Conservation (phyloP, 1,140 invertebrate genomes). For the Eupristina koningsbergeri region DNA sequence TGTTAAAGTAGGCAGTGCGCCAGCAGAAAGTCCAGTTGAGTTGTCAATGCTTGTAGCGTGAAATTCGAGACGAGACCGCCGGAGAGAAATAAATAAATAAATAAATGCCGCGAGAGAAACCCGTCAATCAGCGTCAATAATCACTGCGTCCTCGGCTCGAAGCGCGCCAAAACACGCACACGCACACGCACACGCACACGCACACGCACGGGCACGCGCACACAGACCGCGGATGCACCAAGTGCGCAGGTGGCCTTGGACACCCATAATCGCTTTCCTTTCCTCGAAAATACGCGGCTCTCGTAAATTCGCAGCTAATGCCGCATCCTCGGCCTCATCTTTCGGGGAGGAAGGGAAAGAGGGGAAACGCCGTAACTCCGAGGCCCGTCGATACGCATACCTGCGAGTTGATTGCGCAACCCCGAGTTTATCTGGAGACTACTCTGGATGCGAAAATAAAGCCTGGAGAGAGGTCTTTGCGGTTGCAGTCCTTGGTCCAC, state of each 20-base stretch:
- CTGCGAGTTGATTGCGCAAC: too few relatives aligned
- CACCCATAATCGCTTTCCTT: slow-evolving; percentile 12
- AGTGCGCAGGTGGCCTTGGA: background rate
- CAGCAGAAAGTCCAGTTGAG: too few relatives aligned
- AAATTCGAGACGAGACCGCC: too few relatives aligned
- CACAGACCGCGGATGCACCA: background rate
- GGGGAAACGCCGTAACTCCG: background rate
- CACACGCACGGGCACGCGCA: background rate
- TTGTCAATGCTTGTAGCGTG: too few relatives aligned
- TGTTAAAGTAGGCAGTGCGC: too few relatives aligned
- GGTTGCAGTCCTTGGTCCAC: too few relatives aligned
- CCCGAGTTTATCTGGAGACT: too few relatives aligned
- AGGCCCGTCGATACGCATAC: background rate
- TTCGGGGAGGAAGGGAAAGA: background rate
- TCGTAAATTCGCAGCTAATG: slow-evolving; percentile 31
- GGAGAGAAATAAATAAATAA: too few relatives aligned
- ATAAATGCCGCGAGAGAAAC: background rate
- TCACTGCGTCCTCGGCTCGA: slow-evolving; percentile 9
- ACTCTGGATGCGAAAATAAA: slow-evolving; percentile 8
- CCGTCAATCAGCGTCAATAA: slow-evolving; percentile 24
- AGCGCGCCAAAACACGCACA: background rate
- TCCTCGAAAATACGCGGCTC: background rate
- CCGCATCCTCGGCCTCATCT: slow-evolving; percentile 14
- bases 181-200: background rate
- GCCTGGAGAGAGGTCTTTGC: too few relatives aligned